Base-by-base conservation (phyloP, 2,888 invertebrate genomes). In the Keiferia lycopersicella region DNA sequence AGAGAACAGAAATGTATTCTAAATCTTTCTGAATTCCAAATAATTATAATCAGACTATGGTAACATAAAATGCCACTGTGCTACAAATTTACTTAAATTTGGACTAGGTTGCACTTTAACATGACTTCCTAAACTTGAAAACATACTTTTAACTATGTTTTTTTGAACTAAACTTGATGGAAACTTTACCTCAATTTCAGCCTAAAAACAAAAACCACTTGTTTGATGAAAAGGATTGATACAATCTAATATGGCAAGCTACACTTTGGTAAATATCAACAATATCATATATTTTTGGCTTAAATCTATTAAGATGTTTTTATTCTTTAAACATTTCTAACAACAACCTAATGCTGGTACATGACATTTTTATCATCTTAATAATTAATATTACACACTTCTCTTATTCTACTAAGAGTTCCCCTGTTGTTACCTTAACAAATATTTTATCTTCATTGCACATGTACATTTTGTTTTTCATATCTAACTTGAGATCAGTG, bases 241-340 rank as follows among this genome's bases (percentile, higher is more conserved):
- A 79, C 75, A 80, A 80, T 80, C 88, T 89, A 90, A 84, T 90
- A 91, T 91, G 91, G 91, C 91, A 91, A 91, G 88, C 82, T 86
- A 85, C 75, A 84, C 90, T 91, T 91, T 91, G 91, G 91, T 88
- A 84, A 87, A 80, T 81, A 84, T 81, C 75, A 81, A 83, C 77
- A 78, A 66, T 69, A 48, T 64, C 77, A 74, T 71, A 64, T 74
- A 68, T 74, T 73, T 83, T 84, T 82, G 81, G 79, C 80, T 81
- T 79, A 77, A 67, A 72, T 56, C 72, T 78, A 77, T 68, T 63
- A 65, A 68, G 64, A 66, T 70, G 65, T 61, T 61, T 64, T 61
- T 65, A 62, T 51, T 61, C 60, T 65, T 62, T 48, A 66, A 68
- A 69, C 76, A 74, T 76, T 72, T 66, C 68, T 70, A 30, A 65